Evolutionary conservation across 2,113 vertebrate species (phyloP).

Genomic region (Chloebia gouldiae): DNA sequence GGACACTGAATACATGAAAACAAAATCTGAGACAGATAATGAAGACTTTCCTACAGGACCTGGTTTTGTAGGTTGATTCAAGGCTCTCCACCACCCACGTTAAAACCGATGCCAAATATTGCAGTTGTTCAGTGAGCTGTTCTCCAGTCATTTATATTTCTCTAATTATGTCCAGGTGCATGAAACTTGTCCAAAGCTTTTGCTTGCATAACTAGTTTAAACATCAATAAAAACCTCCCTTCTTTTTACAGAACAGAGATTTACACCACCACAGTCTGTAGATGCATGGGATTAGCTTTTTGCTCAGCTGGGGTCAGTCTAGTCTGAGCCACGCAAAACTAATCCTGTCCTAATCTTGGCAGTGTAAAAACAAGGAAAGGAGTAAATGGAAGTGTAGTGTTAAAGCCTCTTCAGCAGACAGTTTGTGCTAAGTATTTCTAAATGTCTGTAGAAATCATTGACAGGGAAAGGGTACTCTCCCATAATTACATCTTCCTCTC

Average conservation of each 20-base stretch:
- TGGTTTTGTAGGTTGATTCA: slow-evolving; percentile 12
- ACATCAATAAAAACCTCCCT: neutral
- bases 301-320: neutral
- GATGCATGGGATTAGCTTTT: neutral
- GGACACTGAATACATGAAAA: neutral
- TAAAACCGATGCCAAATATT: slow-evolving; percentile 28
- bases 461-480: neutral
- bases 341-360: neutral
- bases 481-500: neutral
- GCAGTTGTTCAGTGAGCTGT: slow-evolving; percentile 31
- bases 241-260: neutral
- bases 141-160: slow-evolving; percentile 29
- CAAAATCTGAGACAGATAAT: neutral
- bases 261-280: neutral
- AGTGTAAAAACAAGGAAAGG: neutral
- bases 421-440: neutral
- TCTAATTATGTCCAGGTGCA: slow-evolving; percentile 60
- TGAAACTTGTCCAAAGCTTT: slow-evolving; percentile 47
- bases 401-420: neutral
- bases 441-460: neutral
- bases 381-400: neutral
- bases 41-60: neutral
- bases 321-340: neutral
- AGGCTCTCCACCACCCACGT: slow-evolving; percentile 17
- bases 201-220: slow-evolving; percentile 39